Evolutionary conservation across 1,140 invertebrate genomes (phyloP), one percentile per base, ranked within the genome.

Genomic region (Leptinotarsa defecta): DNA sequence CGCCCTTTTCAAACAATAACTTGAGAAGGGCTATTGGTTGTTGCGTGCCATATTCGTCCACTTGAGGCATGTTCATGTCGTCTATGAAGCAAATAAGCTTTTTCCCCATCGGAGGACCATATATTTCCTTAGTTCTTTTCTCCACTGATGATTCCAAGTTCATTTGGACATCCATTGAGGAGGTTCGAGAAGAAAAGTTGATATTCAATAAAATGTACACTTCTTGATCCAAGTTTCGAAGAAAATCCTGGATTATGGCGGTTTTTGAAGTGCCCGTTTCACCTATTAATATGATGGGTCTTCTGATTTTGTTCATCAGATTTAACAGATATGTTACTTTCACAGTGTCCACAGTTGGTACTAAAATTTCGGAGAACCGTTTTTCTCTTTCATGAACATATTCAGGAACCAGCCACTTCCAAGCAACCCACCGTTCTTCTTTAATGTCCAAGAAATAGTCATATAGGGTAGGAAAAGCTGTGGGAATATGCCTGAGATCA

Each of bases 11-110:
- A 64, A 97, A 90, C 2, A 97, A 84, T 20, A 96, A 84, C 85
- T 97, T 97, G 1, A 98, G 86, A 11, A 97, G 84, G 1, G 96
- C 96, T 77, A 97, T 96, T 0, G 96, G 95, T 82, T 97, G 96
- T 85, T 97, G 95, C 0, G 94, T 97, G 2, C 95, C 95, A 83
- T 97, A 97, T 1, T 91, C 93, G 81, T 89, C 88, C 34, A 95
- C 93, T 86, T 94, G 90, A 52, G 95, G 95, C 95, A 96, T 96
- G 85, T 97, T 96, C 91, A 98, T 92, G 81, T 98, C 95, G 84
- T 98, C 96, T 78, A 98, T 93, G 83, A 97, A 97, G 78, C 95
- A 90, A 63, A 96, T 88, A 78, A 97, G 88, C 81, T 93, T 92
- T 87, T 96, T 97, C 20, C 95, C 95, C 61, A 93, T 88, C 4